Base-by-base conservation (phyloP, 2,888 invertebrate genomes). In the Diabrotica balteata region DNA sequence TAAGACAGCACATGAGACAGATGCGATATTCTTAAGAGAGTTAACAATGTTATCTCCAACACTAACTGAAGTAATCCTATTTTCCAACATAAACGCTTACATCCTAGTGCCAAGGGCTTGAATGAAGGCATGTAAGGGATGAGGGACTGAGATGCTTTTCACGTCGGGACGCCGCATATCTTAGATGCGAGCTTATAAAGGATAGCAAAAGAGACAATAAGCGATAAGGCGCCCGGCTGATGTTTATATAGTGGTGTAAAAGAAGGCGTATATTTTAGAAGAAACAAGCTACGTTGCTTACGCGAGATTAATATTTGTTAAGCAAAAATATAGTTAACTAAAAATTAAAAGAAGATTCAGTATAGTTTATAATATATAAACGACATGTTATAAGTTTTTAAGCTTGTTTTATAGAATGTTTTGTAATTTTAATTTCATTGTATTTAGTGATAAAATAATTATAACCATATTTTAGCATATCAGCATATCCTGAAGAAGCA, bases 11-110 rank as follows among this genome's bases (percentile, higher is more conserved):
- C 59, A 62, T 69, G 63, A 53, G 57, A 59, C 66, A 59, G 59
- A 59, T 66, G 59, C 66, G 69, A 69, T 64, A 58, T 69, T 69
- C 60, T 51, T 47, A 63, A 62, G 66, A 64, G 58, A 50, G 67
- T 65, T 70, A 72, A 72, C 65, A 63, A 64, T 67, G 69, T 69
- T 69, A 68, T 72, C 65, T 66, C 64, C 32, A 68, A 67, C 72
- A 69, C 58, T 68, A 67, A 70, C 72, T 72, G 64, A 70, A 70
- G 70, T 72, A 71, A 71, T 71, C 71, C 67, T 64, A 67, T 71
- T 71, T 69, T 66, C 66, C 52, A 65, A 69, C 69, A 69, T 69
- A 66, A 69, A 69, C 69, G 69, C 66, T 63, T 69, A 65, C 66
- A 69, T 69, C 59, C 55, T 66, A 69, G 63, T 65, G 69, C 69